These are phyloP conservation scores for Hanleya hanleyi DNA, from an alignment of 2,888 invertebrate genomes.

Conservation along the genomic window DNA sequence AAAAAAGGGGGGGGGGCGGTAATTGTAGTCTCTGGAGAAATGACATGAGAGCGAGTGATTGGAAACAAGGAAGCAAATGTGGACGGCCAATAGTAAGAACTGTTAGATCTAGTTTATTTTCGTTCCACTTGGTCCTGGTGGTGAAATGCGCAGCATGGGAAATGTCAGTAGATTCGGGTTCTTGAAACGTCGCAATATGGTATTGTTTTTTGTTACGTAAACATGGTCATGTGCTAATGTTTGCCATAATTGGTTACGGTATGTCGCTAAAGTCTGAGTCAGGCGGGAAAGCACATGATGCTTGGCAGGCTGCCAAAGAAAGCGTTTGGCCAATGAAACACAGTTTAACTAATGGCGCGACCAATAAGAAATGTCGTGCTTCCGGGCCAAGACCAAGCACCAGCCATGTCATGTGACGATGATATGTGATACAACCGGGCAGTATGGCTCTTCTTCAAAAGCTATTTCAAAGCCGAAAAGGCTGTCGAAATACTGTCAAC, in stretches of 20 bases:
- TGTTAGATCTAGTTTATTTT: too few relatives aligned
- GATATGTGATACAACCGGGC: neutral
- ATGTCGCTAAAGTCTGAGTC: neutral
- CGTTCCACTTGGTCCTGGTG: too few relatives aligned
- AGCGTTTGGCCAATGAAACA: neutral
- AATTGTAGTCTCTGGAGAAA: too few relatives aligned
- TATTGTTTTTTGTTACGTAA: too few relatives aligned
- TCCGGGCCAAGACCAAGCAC: neutral
- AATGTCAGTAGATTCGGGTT: too few relatives aligned
- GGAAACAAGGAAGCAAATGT: too few relatives aligned
- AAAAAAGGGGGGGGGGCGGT: too few relatives aligned
- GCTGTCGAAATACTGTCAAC: slow-evolving; percentile 22
- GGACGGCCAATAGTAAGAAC: too few relatives aligned
- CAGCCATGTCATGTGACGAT: slow-evolving; percentile 2
- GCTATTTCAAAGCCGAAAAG: slow-evolving; percentile 31
- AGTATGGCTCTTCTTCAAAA: slow-evolving; percentile 43
- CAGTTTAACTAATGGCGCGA: neutral
- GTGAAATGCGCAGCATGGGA: too few relatives aligned
- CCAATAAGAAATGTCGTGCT: neutral
- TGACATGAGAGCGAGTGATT: too few relatives aligned
- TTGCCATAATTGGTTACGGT: neutral
- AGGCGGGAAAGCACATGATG: neutral
- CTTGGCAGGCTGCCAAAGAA: neutral
- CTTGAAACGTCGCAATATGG: too few relatives aligned
- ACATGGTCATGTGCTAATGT: slow-evolving; percentile 1